phyloP scores from a whole-genome alignment of 2,113 vertebrate species.

The Anas platyrhynchos region DNA sequence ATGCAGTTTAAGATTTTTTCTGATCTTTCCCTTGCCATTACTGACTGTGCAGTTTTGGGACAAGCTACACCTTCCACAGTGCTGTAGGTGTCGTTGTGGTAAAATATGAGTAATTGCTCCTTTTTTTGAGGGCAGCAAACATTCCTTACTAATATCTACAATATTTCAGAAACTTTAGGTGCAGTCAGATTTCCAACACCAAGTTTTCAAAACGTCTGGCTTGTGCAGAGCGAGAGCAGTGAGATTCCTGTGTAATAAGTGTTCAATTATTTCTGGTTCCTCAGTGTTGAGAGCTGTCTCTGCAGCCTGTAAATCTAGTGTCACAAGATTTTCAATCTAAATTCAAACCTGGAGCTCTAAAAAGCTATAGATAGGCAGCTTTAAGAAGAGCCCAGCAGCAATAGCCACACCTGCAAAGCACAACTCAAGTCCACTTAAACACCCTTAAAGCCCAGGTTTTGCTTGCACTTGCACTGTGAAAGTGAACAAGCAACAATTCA shows the following conservation, averaged over 20 bases:
- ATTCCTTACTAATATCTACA: neutral
- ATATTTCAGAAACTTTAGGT: neutral
- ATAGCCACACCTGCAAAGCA: neutral
- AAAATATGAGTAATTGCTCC: neutral
- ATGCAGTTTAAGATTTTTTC: neutral
- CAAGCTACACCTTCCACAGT: neutral
- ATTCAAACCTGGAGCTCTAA: neutral
- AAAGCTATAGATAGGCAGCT: neutral
- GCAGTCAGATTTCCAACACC: neutral
- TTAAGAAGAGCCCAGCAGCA: neutral
- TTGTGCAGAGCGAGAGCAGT: neutral
- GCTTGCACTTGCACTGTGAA: neutral
- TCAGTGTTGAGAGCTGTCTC: neutral
- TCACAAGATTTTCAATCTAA: neutral
- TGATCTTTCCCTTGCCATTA: neutral
- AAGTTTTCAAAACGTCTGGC: neutral
- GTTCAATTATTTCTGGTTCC: neutral
- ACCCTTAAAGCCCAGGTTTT: neutral
- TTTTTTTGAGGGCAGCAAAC: neutral
- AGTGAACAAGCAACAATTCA: neutral
- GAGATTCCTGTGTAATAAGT: neutral
- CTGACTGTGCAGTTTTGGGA: too few relatives aligned
- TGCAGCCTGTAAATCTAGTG: neutral
- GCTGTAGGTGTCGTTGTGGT: neutral
- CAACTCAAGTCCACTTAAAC: neutral